Evolutionary conservation across 2,888 invertebrate genomes (phyloP).

Genomic region (Marasmarcha lunaedactyla): DNA sequence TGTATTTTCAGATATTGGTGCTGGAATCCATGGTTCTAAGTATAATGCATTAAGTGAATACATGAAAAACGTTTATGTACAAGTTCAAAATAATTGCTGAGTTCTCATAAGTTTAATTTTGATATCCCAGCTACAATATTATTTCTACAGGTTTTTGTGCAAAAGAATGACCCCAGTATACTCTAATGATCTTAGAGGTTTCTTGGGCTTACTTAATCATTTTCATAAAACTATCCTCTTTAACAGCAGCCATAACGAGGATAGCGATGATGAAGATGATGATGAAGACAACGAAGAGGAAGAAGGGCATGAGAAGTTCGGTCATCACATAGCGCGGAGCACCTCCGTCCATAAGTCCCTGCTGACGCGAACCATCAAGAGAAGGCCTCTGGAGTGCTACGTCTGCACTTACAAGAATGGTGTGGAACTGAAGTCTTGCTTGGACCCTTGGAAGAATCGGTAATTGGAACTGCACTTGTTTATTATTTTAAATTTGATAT

Average conservation of each 20-base stretch:
- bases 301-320: constrained; percentile 20
- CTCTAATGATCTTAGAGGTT: too few species aligned
- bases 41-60: too few species aligned
- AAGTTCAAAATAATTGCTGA: too few species aligned
- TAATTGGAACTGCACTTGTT: constrained; percentile 13
- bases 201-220: too few species aligned
- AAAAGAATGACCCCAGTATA: too few species aligned
- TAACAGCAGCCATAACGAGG: constrained; percentile 20
- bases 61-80: too few species aligned
- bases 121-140: too few species aligned
- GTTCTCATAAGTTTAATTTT: too few species aligned
- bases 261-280: constrained; percentile 38
- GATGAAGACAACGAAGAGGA: constrained; percentile 40
- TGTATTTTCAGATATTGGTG: too few species aligned
- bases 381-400: constrained; percentile 48
- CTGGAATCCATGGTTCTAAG: too few species aligned
- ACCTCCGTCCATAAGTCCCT: constrained; percentile 7
- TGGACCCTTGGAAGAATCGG: constrained; percentile 56
- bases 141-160: too few species aligned
- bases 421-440: constrained; percentile 37
- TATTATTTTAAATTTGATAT: constrained; percentile 1
- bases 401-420: constrained; percentile 51
- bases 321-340: constrained; percentile 17
- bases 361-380: constrained; percentile 31
- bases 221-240: too few species aligned